Percentiles rank a stretch among this genome's conserved stretches.
Evolutionary conservation across 2,797 vertebrate genomes (phyloP).

Genomic region (Lagodon rhomboides): DNA sequence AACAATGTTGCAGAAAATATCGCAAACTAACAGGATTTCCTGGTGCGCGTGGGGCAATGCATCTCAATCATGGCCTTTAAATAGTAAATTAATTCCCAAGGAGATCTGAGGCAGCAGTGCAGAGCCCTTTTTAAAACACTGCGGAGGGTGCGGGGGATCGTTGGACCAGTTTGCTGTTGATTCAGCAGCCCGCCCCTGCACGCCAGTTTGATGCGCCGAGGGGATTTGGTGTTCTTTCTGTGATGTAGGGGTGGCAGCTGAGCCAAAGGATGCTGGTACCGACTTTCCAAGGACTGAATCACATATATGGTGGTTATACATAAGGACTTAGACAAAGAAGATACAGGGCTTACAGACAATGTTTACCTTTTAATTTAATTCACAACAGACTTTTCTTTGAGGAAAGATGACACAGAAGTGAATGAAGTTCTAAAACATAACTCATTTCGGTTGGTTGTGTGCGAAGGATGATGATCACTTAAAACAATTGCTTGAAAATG

Average conservation of each 20-base stretch:
- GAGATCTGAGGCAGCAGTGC: conserved; percentile 77
- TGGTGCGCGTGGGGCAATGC: conserved; percentile 46
- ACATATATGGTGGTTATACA: background rate
- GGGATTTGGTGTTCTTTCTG: conserved; percentile 64
- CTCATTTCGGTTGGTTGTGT: background rate
- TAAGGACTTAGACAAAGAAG: background rate
- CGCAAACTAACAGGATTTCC: conserved; percentile 59
- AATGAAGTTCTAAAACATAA: background rate
- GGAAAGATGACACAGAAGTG: background rate
- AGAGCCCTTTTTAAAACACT: conserved; percentile 50
- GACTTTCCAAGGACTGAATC: conserved; percentile 29
- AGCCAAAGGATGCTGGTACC: conserved; percentile 45
- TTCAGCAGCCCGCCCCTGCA: conserved; percentile 76
- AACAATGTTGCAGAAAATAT: conserved; percentile 12
- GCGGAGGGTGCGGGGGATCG: conserved; percentile 33
- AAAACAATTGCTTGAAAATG: background rate
- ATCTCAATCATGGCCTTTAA: conserved; percentile 41
- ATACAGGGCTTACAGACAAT: background rate
- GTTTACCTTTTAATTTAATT: background rate
- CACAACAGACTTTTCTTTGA: background rate
- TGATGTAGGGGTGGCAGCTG: conserved; percentile 42
- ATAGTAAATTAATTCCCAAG: conserved; percentile 68
- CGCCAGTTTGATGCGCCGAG: conserved; percentile 47
- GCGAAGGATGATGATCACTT: background rate
- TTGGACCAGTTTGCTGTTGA: conserved; percentile 73